Evolutionary conservation across 2,113 vertebrate species (phyloP).

Genomic region (Willisornis vidua): DNA sequence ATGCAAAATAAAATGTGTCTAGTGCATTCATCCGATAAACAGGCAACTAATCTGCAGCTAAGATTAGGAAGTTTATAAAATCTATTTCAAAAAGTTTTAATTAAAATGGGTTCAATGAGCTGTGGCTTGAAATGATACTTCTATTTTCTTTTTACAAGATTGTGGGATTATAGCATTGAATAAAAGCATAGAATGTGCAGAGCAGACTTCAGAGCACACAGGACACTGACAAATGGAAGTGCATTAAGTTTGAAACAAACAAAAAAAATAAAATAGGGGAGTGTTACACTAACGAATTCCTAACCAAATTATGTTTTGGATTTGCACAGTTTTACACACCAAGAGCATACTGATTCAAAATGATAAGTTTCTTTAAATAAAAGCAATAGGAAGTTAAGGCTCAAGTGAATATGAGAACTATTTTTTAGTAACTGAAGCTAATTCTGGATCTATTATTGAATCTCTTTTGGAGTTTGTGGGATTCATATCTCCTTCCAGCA

Average conservation of each 20-base stretch:
- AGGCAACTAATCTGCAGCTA: conserved; percentile 20
- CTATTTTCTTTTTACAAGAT: not conserved
- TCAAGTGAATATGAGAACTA: not conserved
- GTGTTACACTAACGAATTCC: not conserved
- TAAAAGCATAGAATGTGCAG: not conserved
- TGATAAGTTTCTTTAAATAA: not conserved
- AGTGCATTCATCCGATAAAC: conserved; percentile 3
- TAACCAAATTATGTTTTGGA: not conserved
- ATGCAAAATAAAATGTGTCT: not conserved
- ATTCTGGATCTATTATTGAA: not conserved
- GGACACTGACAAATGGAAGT: not conserved
- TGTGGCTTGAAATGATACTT: conserved; percentile 12
- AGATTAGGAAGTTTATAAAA: conserved; percentile 34
- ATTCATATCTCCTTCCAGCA: not conserved
- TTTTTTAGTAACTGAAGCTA: not conserved
- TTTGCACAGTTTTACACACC: not conserved
- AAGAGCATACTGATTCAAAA: not conserved
- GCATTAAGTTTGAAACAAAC: not conserved
- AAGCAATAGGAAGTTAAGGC: not conserved
- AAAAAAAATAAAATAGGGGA: not conserved
- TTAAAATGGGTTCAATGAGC: conserved; percentile 25
- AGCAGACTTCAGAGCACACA: not conserved
- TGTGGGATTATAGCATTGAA: not conserved
- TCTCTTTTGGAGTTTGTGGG: not conserved
- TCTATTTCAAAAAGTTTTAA: conserved; percentile 36